Percentiles rank a stretch among this genome's conserved stretches.
Evolutionary conservation across 2,113 vertebrate species (phyloP).

Genomic region (Paradoxurus hermaphroditus): DNA sequence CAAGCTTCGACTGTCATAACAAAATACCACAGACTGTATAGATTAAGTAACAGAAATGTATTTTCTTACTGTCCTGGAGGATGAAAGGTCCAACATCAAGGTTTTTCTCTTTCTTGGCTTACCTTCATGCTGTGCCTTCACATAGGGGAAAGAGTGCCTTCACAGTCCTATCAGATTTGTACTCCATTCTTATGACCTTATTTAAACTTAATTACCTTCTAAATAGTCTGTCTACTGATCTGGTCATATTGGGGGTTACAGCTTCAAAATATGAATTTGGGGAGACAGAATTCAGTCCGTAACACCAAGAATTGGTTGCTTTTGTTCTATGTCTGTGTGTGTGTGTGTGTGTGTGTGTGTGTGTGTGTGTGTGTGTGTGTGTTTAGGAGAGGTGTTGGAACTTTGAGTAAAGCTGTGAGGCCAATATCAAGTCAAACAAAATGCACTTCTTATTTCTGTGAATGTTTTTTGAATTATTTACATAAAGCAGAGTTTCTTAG

Average conservation of each 20-base stretch:
- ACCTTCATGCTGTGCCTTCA: background rate
- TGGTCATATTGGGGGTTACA: background rate
- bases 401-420: background rate
- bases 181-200: background rate
- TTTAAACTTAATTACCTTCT: background rate
- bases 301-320: background rate
- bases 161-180: background rate
- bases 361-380: background rate
- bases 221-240: background rate
- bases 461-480: background rate
- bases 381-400: background rate
- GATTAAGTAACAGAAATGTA: background rate
- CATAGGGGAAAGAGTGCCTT: too few relatives aligned
- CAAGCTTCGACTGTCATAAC: background rate
- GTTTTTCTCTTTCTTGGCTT: background rate
- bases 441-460: background rate
- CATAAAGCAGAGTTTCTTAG: background rate
- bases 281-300: background rate
- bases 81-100: background rate
- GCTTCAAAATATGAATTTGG: background rate
- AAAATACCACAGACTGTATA: background rate
- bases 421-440: background rate
- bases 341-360: too few relatives aligned
- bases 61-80: background rate
- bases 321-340: background rate